phyloP scores from a whole-genome alignment of 2,888 invertebrate species.

The Tridacna crocea region DNA sequence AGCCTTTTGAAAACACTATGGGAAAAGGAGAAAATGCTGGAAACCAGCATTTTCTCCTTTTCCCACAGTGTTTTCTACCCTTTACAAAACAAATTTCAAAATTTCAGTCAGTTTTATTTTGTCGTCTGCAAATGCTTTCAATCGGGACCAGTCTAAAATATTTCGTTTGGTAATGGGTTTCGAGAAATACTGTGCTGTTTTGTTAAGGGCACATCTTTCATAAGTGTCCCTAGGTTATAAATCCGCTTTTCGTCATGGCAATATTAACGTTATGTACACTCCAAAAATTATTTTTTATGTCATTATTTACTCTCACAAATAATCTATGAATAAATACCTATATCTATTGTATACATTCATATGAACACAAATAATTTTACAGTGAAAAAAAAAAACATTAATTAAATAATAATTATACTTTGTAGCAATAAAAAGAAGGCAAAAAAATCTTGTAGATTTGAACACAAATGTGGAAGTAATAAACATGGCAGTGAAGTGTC shows the following conservation, averaged over 20 bases:
- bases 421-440: background rate
- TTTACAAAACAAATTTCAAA: no score
- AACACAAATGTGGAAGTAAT: slow-evolving; percentile 20
- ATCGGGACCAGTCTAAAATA: no score
- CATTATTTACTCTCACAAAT: background rate
- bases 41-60: no score
- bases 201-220: no score
- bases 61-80: no score
- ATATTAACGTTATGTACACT: background rate
- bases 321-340: slow-evolving; percentile 28
- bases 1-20: no score
- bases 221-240: no score
- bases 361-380: slow-evolving; percentile 7
- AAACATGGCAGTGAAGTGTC: slow-evolving; percentile 17
- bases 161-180: no score
- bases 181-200: no score
- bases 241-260: background rate
- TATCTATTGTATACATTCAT: slow-evolving; percentile 7
- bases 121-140: no score
- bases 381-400: background rate
- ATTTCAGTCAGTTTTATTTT: no score
- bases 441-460: slow-evolving; percentile 12
- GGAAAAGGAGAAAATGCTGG: no score
- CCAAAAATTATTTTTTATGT: background rate
- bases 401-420: slow-evolving; percentile 5